A percentile compares a stretch with the other conserved stretches of the same genome.
These are phyloP conservation scores for Apostichopus californicus DNA, from an alignment of 35 echinoderm and acorn worm genomes.

Conservation along the genomic window DNA sequence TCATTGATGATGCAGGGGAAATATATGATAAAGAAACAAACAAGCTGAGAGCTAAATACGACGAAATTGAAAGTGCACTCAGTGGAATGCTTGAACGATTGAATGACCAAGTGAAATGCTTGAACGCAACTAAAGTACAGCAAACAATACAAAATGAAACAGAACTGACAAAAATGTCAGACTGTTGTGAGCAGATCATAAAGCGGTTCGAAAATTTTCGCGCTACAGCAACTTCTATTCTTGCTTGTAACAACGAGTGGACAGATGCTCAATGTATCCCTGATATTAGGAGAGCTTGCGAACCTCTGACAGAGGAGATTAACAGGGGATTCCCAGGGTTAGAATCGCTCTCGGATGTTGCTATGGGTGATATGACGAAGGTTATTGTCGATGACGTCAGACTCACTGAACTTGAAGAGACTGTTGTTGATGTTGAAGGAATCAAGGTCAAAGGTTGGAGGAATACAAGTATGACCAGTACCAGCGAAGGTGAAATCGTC, in stretches of 20 bases:
- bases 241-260: conserved; percentile 29
- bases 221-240: not conserved
- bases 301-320: conserved; percentile 19
- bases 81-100: not conserved
- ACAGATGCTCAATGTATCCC: conserved; percentile 28
- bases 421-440: not conserved
- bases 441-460: not conserved
- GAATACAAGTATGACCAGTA: not conserved
- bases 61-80: not conserved
- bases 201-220: not conserved
- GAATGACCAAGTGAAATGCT: not conserved
- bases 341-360: not conserved
- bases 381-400: not conserved
- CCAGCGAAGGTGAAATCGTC: not conserved
- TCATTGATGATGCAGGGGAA: not conserved
- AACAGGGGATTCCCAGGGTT: not conserved
- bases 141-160: not conserved
- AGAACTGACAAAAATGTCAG: not conserved
- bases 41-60: not conserved
- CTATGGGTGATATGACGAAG: too few species aligned
- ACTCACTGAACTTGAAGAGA: not conserved
- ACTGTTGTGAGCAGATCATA: not conserved
- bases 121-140: not conserved
- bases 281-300: not conserved
- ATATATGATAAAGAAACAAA: not conserved